These are phyloP conservation scores for Arctocebus calabarensis DNA, from an alignment of 2,797 vertebrate species.

Conservation along the genomic window DNA sequence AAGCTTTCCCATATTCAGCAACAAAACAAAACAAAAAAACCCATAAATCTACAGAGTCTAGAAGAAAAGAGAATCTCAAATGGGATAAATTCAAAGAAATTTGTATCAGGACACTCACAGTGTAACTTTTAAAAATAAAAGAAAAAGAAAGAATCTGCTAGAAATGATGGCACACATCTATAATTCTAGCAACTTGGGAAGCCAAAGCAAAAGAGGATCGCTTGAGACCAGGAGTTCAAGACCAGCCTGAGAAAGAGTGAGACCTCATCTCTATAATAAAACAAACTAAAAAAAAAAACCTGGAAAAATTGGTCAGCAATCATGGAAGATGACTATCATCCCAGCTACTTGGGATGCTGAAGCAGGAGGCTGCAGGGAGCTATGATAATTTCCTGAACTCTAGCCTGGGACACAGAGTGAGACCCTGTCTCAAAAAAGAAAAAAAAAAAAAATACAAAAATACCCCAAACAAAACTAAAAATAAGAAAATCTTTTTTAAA, in stretches of 20 bases:
- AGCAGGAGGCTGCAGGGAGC: background rate
- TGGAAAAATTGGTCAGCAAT: background rate
- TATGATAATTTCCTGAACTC: background rate
- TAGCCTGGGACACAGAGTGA: background rate
- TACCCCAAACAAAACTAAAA: no score
- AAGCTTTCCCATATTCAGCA: background rate
- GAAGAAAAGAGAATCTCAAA: background rate
- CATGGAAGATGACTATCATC: background rate
- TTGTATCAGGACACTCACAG: background rate
- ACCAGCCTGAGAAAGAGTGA: background rate
- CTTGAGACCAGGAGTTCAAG: background rate
- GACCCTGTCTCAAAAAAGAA: background rate
- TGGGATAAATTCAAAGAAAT: background rate
- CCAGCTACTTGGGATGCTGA: background rate
- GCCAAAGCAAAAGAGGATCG: background rate
- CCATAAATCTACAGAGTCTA: background rate
- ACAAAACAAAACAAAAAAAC: background rate
- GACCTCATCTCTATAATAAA: background rate
- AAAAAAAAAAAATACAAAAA: no score
- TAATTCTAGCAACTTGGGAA: background rate
- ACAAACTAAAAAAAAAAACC: background rate
- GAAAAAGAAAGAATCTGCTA: background rate
- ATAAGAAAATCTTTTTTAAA: background rate
- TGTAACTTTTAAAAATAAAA: background rate
- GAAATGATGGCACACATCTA: background rate